Evolutionary conservation across 2,888 invertebrate genomes (phyloP).

Genomic region (Mesorhabditis belari): DNA sequence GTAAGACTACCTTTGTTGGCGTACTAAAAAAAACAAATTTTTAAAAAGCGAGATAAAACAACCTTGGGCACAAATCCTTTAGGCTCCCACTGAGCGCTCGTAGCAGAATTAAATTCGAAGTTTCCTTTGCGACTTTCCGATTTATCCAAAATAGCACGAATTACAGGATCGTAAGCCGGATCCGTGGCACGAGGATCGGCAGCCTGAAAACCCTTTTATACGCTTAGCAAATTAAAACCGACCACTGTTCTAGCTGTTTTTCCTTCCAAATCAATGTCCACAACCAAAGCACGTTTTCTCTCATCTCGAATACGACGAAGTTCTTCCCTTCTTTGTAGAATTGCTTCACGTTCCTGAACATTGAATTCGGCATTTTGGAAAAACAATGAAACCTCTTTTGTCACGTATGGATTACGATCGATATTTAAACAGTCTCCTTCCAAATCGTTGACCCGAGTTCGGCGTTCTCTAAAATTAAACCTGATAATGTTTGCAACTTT

Average conservation of each 20-base stretch:
- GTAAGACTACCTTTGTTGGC: background rate
- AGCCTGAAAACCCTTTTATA: slow-evolving; percentile 1
- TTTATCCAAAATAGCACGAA: slow-evolving; percentile 36
- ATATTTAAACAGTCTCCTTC: slow-evolving; percentile 44
- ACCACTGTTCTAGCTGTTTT: slow-evolving; percentile 16
- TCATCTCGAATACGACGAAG: slow-evolving; percentile 27
- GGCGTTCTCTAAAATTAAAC: slow-evolving; percentile 19
- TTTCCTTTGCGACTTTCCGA: slow-evolving; percentile 18
- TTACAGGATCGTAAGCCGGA: slow-evolving; percentile 34
- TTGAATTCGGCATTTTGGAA: background rate
- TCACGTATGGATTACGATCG: slow-evolving; percentile 71
- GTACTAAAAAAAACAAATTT: slow-evolving; percentile 13
- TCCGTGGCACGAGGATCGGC: slow-evolving; percentile 11
- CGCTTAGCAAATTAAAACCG: background rate
- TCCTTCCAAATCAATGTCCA: slow-evolving; percentile 35
- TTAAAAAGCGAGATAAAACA: background rate
- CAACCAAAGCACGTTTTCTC: slow-evolving; percentile 22
- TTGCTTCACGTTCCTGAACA: slow-evolving; percentile 32
- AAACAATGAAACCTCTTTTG: slow-evolving; percentile 60
- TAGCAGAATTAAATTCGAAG: slow-evolving; percentile 9
- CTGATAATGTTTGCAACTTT: background rate
- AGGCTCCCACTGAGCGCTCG: slow-evolving; percentile 25
- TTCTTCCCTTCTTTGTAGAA: slow-evolving; percentile 39
- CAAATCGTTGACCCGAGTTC: slow-evolving; percentile 40
- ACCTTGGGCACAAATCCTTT: slow-evolving; percentile 37